Evolutionary conservation across 2,888 invertebrate species (phyloP), one percentile per base, ranked within the genome.

Genomic region (Hoplodrina blanda): DNA sequence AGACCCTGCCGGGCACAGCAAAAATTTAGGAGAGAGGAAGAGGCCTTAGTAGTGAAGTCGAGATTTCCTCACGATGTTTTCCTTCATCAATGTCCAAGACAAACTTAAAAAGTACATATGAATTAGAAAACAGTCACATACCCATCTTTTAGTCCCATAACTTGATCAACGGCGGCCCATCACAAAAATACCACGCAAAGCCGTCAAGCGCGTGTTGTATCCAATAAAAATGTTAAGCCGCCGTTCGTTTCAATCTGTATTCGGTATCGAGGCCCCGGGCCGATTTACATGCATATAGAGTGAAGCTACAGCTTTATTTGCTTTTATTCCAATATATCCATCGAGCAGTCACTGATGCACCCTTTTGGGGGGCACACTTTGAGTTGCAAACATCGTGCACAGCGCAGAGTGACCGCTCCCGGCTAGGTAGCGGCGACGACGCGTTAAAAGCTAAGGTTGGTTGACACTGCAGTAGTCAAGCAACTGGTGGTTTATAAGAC

Each of bases 281-380:
- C 89, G 92, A 94, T 94, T 94, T 93, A 93, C 94, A 93, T 94
- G 93, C 92, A 93, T 92, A 93, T 90, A 93, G 91, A 91, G 89
- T 88, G 88, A 79, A 77, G 75, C 78, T 72, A 77, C 74, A 76
- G 82, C 87, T 89, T 89, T 92, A 91, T 92, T 91, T 92, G 91
- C 90, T 89, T 72, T 89, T 89, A 88, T 88, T 88, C 89, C 90
- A 91, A 91, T 92, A 91, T 89, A 87, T 78, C 85, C 86, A 85
- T 83, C 84, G 65, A 69, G 84, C 83, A 85, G 82, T 79, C 74
- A 77, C 44, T 62, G 71, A 78, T 85, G 84, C 83, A 85, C 84
- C 85, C 89, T 85, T 86, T 85, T 83, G 83, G 80, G 76, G 76
- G 76, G 78, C 46, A 77, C 88, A 87, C 87, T 90, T 88, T 89